Percentiles rank a stretch among this genome's conserved stretches.
phyloP scores from a whole-genome alignment of 2,888 invertebrate genomes.

The Erebia epiphron region DNA sequence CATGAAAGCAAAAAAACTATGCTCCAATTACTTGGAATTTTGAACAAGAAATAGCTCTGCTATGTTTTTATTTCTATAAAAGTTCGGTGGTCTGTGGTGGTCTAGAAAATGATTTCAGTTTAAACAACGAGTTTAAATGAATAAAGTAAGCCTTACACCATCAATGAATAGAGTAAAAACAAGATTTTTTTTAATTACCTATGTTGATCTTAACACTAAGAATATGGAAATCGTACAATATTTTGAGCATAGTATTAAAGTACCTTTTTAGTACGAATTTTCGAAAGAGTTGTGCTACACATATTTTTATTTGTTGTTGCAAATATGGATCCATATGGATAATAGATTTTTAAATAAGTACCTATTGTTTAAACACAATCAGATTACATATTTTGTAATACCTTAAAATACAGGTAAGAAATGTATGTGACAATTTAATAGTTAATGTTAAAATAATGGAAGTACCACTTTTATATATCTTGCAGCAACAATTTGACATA shows the following conservation, averaged over 20 bases:
- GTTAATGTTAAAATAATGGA: constrained; percentile 36
- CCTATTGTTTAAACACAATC: constrained; percentile 3
- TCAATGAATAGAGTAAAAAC: constrained; percentile 1
- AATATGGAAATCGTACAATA: constrained; percentile 35
- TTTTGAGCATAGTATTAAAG: constrained; percentile 37
- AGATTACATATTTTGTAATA: constrained; percentile 7
- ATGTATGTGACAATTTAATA: constrained; percentile 26
- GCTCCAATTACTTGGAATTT: neutral
- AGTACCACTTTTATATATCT: constrained; percentile 27
- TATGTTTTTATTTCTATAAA: too few species aligned
- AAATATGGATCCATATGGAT: constrained; percentile 24
- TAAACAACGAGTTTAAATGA: neutral
- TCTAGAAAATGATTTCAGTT: neutral
- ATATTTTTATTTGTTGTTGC: constrained; percentile 33
- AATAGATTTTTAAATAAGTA: constrained; percentile 20
- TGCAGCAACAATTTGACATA: neutral
- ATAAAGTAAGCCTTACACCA: neutral
- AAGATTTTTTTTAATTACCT: constrained; percentile 12
- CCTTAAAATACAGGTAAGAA: constrained; percentile 19
- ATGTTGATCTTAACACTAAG: constrained; percentile 13
- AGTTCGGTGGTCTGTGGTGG: neutral
- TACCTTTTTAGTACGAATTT: constrained; percentile 24
- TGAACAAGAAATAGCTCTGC: neutral
- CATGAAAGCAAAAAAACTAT: neutral
- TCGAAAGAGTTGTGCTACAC: constrained; percentile 19